Evolutionary conservation across 2,888 invertebrate species (phyloP), one percentile per base, ranked within the genome.

Genomic region (Germaria angustata): DNA sequence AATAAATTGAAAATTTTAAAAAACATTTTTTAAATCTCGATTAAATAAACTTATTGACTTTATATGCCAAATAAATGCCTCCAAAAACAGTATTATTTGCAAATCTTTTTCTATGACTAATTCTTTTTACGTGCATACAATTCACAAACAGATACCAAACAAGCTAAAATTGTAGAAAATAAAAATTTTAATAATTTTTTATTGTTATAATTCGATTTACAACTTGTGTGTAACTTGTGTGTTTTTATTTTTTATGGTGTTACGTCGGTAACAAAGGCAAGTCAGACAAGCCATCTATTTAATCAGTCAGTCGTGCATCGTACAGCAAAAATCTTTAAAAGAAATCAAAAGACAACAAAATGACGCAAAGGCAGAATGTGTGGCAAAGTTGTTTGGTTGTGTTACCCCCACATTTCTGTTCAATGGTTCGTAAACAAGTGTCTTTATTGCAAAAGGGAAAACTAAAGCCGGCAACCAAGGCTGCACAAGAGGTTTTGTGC

Each of bases 401-500:
- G 39, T 75, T 61, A 39, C 13, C 72, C 72, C 59, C 61, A 73
- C 61, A 73, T 66, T 57, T 11, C 24, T 77, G 61, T 63, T 69
- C 34, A 77, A 63, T 68, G 51, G 32, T 59, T 76, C 41, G 49
- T 36, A 69, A 77, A 61, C 68, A 77, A 68, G 77, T 69, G 68
- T 68, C 51, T 51, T 2, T 13, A 49, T 46, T 57, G 36, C 17
- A 32, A 51, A 22, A 51, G 4, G 11, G 28, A 5, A 15, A 15
- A 15, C 66, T 61, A 68, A 5, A 51, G 51, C 7, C 11, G 41
- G 76, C 39, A 76, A 39, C 39, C 8, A 0, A 1, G 13, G 22
- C 22, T 34, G 22, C 2, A 13, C 11, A 15, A 22, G 17, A 1
- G 2, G 15, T 17, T 17, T 3, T 4, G 3, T 15, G 41, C 41